Conservation (phyloP, 2,113 vertebrate species). For the Megaptera novaeangliae region DNA sequence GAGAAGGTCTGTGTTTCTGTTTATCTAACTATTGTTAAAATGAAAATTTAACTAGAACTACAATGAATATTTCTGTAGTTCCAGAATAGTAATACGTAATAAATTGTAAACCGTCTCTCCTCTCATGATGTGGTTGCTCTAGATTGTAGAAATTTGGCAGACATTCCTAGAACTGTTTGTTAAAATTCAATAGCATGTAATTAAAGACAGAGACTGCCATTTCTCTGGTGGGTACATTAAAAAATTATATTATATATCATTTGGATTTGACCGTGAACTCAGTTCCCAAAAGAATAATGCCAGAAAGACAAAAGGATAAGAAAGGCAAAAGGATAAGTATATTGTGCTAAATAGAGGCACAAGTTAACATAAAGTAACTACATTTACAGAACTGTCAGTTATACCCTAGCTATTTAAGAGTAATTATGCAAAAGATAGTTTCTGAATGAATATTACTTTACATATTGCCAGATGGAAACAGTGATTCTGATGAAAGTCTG, state of each 20-base stretch:
- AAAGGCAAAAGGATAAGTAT: conserved; percentile 48
- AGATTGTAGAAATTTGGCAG: conserved; percentile 63
- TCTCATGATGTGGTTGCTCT: conserved; percentile 30
- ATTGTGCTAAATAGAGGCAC: conserved; percentile 44
- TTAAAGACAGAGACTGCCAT: conserved; percentile 57
- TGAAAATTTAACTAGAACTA: conserved; percentile 2
- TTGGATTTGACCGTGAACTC: conserved; percentile 53
- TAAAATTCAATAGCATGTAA: conserved; percentile 66
- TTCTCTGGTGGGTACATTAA: conserved; percentile 53
- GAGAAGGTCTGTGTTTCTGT: not conserved
- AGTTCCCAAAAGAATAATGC: conserved; percentile 47
- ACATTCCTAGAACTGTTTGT: conserved; percentile 55
- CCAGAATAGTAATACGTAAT: conserved; percentile 19
- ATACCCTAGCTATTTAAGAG: conserved; percentile 28
- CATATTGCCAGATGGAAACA: conserved; percentile 45
- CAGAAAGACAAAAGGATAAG: conserved; percentile 51
- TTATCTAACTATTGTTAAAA: not conserved
- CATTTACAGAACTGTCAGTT: conserved; percentile 42
- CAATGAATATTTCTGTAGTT: conserved; percentile 23
- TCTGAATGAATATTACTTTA: conserved; percentile 49
- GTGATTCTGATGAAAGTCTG: conserved; percentile 4
- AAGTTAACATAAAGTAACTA: conserved; percentile 27
- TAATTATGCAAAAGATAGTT: conserved; percentile 33
- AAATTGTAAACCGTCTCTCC: conserved; percentile 34
- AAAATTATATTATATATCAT: conserved; percentile 50